Evolutionary conservation across 53 echinoderm and acorn worm species (phyloP).

Genomic region (Arbacia lixula): DNA sequence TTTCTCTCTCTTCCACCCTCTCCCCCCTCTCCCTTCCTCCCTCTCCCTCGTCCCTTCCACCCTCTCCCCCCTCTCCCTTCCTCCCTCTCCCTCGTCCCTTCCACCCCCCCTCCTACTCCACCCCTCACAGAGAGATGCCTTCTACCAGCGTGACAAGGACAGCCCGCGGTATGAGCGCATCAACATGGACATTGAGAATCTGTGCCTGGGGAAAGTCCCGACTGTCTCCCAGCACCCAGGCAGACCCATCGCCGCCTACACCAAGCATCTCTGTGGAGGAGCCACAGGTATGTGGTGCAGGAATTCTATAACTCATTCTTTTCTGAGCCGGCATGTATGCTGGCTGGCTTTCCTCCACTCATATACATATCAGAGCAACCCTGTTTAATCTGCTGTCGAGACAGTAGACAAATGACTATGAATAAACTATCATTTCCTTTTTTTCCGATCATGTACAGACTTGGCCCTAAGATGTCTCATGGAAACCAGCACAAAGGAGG

Average conservation of each 20-base stretch:
- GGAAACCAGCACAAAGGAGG: not conserved
- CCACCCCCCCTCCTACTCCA: not conserved
- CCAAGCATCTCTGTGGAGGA: slow-evolving; percentile 78
- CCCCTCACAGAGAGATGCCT: slow-evolving; percentile 34
- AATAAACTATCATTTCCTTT: too few relatives aligned
- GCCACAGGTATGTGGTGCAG: slow-evolving; percentile 70
- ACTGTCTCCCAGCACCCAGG: slow-evolving; percentile 22
- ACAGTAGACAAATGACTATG: too few relatives aligned
- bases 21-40: not conserved
- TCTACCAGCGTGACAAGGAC: slow-evolving; percentile 47
- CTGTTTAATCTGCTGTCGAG: too few relatives aligned
- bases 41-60: not conserved
- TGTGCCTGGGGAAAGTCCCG: slow-evolving; percentile 57
- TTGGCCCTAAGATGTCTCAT: slow-evolving; percentile 34
- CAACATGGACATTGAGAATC: slow-evolving; percentile 68
- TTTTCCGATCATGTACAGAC: not conserved
- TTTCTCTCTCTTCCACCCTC: too few relatives aligned
- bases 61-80: not conserved
- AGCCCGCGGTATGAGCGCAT: slow-evolving; percentile 65
- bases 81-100: not conserved
- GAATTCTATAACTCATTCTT: too few relatives aligned
- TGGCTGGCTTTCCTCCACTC: too few relatives aligned
- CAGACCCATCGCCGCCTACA: slow-evolving; percentile 66
- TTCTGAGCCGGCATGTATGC: too few relatives aligned
- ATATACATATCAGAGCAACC: too few relatives aligned